Evolutionary conservation across 92 coral and sea anemone genomes (phyloP), one percentile per base, ranked within the genome.

Genomic region (Isaurus tuberculatus): DNA sequence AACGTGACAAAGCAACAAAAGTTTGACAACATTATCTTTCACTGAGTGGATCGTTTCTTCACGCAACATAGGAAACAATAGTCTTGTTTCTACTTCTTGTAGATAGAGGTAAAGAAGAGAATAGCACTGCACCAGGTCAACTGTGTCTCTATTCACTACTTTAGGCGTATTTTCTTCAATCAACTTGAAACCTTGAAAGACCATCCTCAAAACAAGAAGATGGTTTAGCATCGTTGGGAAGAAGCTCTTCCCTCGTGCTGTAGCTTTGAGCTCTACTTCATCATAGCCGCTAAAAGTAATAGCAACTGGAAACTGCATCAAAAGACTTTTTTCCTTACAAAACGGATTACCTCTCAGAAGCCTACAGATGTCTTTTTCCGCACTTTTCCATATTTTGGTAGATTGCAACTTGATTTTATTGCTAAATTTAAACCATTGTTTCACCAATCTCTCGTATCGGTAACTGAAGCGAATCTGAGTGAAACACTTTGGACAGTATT

Each of bases 401-500:
- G 25, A 20, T 2, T 22, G 20, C 0, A 36, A 32, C 69, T 75
- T 75, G 48, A 75, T 75, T 55, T 58, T 42, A 2, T 75, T 33
- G 19, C 55, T 25, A 16, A 22, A 5, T 8, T 16, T 33, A 49
- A 28, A 11, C 37, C 1, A 53, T 8, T 11, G 81, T 53, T 87
- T 87, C 25, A 81, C 80, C 14, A 64, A 63, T 64, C 65, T 82
- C 32, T 85, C 90, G 57, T 87, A 87, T 23, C 90, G 90, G 31
- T 44, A 67, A 42, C 90, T 87, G 32, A 63, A 63, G 20, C 84
- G 78, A 64, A 87, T 81, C 60, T 79, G 87, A 75, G 83, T 82
- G 79, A 71, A 78, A 66, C 90, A 87, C 34, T 33, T 73, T 44
- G 90, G 90, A 33, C 90, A 87, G 0, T 28, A 4, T 63, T 74